phyloP scores from a whole-genome alignment of 2,113 vertebrate species.

The Nycticryphes semicollaris region DNA sequence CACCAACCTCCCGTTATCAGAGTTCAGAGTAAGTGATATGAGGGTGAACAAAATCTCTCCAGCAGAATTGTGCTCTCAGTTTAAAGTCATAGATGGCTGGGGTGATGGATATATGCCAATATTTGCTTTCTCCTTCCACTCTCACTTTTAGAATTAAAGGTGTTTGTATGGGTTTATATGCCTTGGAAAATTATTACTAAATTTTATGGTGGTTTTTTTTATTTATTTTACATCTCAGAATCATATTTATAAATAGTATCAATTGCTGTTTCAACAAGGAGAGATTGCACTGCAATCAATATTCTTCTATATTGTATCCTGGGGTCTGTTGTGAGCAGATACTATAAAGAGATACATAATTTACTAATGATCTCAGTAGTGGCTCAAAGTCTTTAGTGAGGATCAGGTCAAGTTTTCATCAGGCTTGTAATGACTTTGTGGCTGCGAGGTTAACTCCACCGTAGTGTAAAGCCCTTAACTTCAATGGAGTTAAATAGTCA shows the following conservation, averaged over 20 bases:
- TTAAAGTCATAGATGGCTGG: not conserved
- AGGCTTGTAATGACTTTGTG: slow-evolving; percentile 3
- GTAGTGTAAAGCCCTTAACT: not conserved
- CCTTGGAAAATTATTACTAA: not conserved
- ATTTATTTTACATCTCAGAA: not conserved
- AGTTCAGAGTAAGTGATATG: not conserved
- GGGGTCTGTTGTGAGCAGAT: not conserved
- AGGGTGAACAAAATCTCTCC: not conserved
- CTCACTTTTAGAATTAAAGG: not conserved
- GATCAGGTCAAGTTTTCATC: not conserved
- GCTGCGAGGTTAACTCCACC: not conserved
- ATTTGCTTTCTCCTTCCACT: not conserved
- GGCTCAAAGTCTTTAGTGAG: not conserved
- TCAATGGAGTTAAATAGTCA: not conserved
- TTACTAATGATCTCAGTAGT: not conserved
- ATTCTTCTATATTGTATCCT: not conserved
- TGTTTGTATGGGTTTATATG: not conserved
- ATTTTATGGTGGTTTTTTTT: not conserved
- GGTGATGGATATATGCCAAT: not conserved
- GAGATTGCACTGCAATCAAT: slow-evolving; percentile 1
- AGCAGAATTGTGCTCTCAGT: not conserved
- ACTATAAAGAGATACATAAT: slow-evolving; percentile 3
- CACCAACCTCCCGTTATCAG: not conserved
- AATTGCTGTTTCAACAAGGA: not conserved
- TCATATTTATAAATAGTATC: not conserved